These are phyloP conservation scores for Drosophila pandora DNA, from an alignment of 1,140 invertebrate species.

Conservation along the genomic window DNA sequence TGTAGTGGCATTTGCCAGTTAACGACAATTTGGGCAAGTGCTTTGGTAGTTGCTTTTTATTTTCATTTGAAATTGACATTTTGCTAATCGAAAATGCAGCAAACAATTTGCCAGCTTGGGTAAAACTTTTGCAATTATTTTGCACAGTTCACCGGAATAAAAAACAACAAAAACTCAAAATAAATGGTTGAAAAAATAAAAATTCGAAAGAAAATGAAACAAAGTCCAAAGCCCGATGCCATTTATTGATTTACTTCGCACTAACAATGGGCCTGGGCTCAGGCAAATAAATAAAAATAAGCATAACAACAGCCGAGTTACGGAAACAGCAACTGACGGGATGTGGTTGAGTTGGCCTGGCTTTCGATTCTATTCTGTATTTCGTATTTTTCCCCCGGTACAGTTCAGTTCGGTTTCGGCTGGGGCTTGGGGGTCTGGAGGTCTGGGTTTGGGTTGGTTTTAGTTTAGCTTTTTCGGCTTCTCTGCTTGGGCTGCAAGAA, in stretches of 20 bases:
- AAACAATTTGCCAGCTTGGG: slow-evolving; percentile 72
- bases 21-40: slow-evolving; percentile 63
- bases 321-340: slow-evolving; percentile 78
- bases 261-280: slow-evolving; percentile 64
- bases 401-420: slow-evolving; percentile 22
- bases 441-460: slow-evolving; percentile 21
- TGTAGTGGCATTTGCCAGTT: slow-evolving; percentile 53
- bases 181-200: slow-evolving; percentile 20
- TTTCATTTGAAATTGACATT: slow-evolving; percentile 75
- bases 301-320: slow-evolving; percentile 73
- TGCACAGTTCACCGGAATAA: slow-evolving; percentile 46
- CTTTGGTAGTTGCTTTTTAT: slow-evolving; percentile 64
- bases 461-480: slow-evolving; percentile 45
- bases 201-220: background rate
- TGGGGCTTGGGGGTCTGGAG: background rate
- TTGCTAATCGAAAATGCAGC: slow-evolving; percentile 81
- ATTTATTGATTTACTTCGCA: slow-evolving; percentile 78
- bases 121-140: slow-evolving; percentile 80
- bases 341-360: slow-evolving; percentile 56
- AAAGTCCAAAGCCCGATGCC: slow-evolving; percentile 61
- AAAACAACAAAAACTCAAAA: slow-evolving; percentile 17
- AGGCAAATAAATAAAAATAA: slow-evolving; percentile 77
- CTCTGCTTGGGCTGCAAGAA: slow-evolving; percentile 60
- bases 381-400: slow-evolving; percentile 35
- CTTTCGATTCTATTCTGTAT: slow-evolving; percentile 34